These are phyloP conservation scores for Rhynchopsitta pachyrhyncha DNA, from an alignment of 2,113 vertebrate species.

Conservation along the genomic window DNA sequence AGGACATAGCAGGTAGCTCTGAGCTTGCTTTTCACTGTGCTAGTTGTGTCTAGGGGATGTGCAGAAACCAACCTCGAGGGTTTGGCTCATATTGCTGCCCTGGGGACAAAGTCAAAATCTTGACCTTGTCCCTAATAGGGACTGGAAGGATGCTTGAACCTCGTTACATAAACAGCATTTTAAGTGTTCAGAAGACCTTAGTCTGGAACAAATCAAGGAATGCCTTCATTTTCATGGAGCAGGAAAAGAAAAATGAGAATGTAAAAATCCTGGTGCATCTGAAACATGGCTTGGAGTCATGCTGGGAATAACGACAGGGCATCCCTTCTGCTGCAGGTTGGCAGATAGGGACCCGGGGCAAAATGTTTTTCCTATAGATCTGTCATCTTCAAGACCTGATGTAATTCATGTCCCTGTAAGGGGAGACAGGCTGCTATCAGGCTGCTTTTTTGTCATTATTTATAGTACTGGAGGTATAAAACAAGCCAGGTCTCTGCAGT, in stretches of 20 bases:
- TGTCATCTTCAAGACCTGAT: conserved; percentile 14
- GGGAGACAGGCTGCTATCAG: conserved; percentile 17
- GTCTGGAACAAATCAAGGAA: background rate
- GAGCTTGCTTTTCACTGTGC: background rate
- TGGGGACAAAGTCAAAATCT: background rate
- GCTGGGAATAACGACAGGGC: background rate
- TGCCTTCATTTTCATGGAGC: background rate
- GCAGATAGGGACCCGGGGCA: background rate
- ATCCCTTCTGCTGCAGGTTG: background rate
- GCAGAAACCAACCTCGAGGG: background rate
- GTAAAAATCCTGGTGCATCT: background rate
- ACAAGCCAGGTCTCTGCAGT: conserved; percentile 9
- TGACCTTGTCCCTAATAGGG: background rate
- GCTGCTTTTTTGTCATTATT: conserved; percentile 37
- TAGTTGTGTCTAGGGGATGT: background rate
- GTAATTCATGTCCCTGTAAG: background rate
- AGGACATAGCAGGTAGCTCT: background rate
- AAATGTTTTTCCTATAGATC: background rate
- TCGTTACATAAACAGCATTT: background rate
- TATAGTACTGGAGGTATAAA: conserved; percentile 32
- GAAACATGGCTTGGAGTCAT: background rate
- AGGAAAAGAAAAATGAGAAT: background rate
- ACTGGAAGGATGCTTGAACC: background rate
- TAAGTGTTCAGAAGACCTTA: background rate
- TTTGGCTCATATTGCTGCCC: background rate